phyloP scores from a whole-genome alignment of 2,888 invertebrate genomes.

The Thera britannica region DNA sequence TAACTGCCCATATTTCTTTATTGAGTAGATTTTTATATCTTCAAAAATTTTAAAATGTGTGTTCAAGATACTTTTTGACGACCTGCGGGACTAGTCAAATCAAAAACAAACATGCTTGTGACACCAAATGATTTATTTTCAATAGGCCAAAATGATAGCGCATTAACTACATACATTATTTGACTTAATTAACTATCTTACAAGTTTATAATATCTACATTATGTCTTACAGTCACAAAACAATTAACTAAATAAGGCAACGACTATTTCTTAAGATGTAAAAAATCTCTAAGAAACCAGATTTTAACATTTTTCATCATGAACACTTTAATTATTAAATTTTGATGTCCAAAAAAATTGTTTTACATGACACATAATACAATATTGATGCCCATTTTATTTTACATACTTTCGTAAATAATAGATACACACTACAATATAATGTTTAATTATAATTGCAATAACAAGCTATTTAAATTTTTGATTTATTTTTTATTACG shows the following conservation, averaged over 20 bases:
- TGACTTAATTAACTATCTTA: conserved; percentile 79
- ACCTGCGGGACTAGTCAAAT: conserved; percentile 14
- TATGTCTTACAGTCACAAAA: conserved; percentile 81
- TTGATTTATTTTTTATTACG: neutral
- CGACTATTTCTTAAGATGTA: conserved; percentile 80
- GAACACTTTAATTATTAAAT: conserved; percentile 29
- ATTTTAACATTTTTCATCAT: conserved; percentile 23
- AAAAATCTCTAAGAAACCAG: conserved; percentile 59
- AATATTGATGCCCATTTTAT: conserved; percentile 50
- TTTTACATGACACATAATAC: conserved; percentile 48
- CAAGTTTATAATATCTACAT: conserved; percentile 69
- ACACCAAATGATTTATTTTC: conserved; percentile 84
- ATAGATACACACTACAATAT: conserved; percentile 36
- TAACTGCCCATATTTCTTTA: no score
- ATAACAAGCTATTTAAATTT: conserved; percentile 31
- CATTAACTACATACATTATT: conserved; percentile 79
- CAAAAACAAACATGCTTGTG: conserved; percentile 57
- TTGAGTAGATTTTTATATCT: no score
- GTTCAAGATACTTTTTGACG: no score
- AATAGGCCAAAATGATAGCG: conserved; percentile 84
- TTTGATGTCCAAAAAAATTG: conserved; percentile 31
- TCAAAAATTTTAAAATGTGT: no score
- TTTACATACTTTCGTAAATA: conserved; percentile 50
- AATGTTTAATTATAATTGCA: conserved; percentile 34
- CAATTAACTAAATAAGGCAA: conserved; percentile 85